Percentiles rank a stretch among this genome's conserved stretches.
These are phyloP conservation scores for Podarcis muralis DNA, from an alignment of 2,113 vertebrate species.

Conservation along the genomic window DNA sequence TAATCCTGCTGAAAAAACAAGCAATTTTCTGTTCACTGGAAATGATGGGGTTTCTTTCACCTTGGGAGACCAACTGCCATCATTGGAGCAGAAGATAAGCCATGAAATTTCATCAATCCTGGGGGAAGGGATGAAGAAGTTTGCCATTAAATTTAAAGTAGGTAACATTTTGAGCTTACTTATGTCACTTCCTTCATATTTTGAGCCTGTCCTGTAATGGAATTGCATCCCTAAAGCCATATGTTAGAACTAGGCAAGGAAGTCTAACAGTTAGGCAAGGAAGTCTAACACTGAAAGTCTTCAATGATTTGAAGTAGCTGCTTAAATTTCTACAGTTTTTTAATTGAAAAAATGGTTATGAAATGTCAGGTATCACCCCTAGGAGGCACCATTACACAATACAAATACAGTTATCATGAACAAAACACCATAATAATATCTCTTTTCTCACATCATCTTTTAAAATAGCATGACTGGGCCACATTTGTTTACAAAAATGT, in stretches of 20 bases:
- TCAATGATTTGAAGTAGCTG: neutral
- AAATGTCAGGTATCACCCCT: slow-evolving; percentile 12
- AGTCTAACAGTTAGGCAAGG: fast-evolving
- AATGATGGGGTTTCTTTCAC: slow-evolving; percentile 43
- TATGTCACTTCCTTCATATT: neutral
- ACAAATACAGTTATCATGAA: slow-evolving; percentile 34
- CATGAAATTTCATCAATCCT: slow-evolving; percentile 55
- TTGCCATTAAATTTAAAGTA: slow-evolving; percentile 53
- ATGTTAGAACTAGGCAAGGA: neutral
- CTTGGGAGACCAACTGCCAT: slow-evolving; percentile 40
- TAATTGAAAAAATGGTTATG: neutral
- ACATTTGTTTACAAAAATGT: neutral
- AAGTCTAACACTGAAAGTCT: neutral
- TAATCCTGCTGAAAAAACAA: slow-evolving; percentile 39
- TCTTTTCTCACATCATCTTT: slow-evolving; percentile 32
- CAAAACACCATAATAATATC: neutral
- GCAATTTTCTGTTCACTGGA: slow-evolving; percentile 37
- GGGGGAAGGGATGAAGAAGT: slow-evolving; percentile 53
- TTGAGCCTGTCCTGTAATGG: neutral
- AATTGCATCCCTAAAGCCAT: neutral
- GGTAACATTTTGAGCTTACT: slow-evolving; percentile 4
- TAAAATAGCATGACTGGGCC: neutral
- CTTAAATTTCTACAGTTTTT: slow-evolving; percentile 5
- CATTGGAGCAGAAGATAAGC: slow-evolving; percentile 51
- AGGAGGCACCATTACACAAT: slow-evolving; percentile 62